Evolutionary conservation across 2,888 invertebrate genomes (phyloP).

Genomic region (Acleris sparsana): DNA sequence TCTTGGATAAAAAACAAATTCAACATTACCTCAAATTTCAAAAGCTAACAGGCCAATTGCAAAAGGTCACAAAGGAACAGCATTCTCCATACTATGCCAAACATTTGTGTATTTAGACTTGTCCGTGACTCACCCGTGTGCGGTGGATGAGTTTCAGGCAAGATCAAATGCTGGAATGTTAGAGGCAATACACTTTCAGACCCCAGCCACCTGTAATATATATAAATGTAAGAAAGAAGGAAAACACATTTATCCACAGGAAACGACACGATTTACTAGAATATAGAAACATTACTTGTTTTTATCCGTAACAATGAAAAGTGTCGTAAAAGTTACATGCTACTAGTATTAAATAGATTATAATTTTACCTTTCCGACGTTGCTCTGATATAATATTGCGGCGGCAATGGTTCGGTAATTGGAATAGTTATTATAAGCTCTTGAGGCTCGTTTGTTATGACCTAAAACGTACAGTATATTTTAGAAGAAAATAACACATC

Average conservation of each 20-base stretch:
- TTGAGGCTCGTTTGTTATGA: conserved; percentile 88
- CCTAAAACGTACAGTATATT: conserved; percentile 70
- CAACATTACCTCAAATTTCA: too few relatives aligned
- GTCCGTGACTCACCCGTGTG: conserved; percentile 87
- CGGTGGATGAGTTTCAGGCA: conserved; percentile 96
- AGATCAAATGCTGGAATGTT: conserved; percentile 92
- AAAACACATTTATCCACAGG: too few relatives aligned
- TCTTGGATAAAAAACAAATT: too few relatives aligned
- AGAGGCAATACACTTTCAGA: conserved; percentile 84
- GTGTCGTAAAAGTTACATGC: background rate
- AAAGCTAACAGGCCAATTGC: too few relatives aligned
- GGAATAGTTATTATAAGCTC: conserved; percentile 98
- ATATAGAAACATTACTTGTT: too few relatives aligned
- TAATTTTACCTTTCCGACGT: conserved; percentile 89
- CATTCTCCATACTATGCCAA: too few relatives aligned
- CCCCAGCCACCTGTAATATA: conserved; percentile 81
- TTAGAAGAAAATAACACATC: conserved; percentile 8
- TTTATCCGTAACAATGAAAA: too few relatives aligned
- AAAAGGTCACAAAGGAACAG: too few relatives aligned
- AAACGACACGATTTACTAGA: too few relatives aligned
- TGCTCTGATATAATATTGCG: conserved; percentile 94
- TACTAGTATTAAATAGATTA: background rate
- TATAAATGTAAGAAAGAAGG: background rate
- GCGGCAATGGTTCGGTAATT: conserved; percentile 93
- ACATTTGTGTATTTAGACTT: too few relatives aligned